A percentile compares a stretch with the other conserved stretches of the same genome.
Conservation (phyloP, 2,888 invertebrate genomes). For the Sminthurinus aureus region DNA sequence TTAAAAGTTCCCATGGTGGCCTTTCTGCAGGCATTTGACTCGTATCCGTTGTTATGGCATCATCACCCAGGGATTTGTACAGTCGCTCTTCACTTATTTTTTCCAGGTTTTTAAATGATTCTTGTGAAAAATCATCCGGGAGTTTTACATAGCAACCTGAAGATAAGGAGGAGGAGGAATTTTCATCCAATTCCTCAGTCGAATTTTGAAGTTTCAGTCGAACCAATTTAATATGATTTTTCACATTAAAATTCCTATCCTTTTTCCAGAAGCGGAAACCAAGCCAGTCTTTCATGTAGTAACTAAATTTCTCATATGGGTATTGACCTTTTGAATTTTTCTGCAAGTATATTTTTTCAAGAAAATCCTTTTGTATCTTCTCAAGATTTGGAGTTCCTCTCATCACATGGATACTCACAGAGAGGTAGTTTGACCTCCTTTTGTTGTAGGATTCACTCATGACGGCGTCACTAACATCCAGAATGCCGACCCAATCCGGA, state of each 20-base stretch:
- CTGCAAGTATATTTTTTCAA: conserved; percentile 35
- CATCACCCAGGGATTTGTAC: conserved; percentile 2
- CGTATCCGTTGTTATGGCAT: not conserved
- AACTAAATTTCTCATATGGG: conserved; percentile 17
- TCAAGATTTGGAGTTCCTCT: conserved; percentile 5
- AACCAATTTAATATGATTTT: conserved; percentile 9
- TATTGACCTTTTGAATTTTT: conserved; percentile 22
- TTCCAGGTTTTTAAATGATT: not conserved
- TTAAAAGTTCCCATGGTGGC: conserved; percentile 12
- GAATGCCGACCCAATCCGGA: conserved; percentile 50
- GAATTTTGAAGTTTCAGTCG: no score
- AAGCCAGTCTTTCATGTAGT: conserved; percentile 13
- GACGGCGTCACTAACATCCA: conserved; percentile 48
- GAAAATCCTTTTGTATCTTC: not conserved
- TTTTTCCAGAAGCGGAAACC: conserved; percentile 24
- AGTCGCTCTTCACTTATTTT: not conserved
- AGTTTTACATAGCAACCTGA: no score
- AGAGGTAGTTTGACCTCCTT: not conserved
- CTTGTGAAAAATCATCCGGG: no score
- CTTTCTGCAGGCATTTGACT: not conserved
- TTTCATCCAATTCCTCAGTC: not conserved
- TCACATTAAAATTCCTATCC: not conserved
- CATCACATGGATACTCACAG: conserved; percentile 5
- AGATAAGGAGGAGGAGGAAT: no score
- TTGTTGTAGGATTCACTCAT: conserved; percentile 35